Percentiles rank a stretch among this genome's conserved stretches.
phyloP scores from a whole-genome alignment of 1,140 invertebrate species.

The Euwallacea similis region DNA sequence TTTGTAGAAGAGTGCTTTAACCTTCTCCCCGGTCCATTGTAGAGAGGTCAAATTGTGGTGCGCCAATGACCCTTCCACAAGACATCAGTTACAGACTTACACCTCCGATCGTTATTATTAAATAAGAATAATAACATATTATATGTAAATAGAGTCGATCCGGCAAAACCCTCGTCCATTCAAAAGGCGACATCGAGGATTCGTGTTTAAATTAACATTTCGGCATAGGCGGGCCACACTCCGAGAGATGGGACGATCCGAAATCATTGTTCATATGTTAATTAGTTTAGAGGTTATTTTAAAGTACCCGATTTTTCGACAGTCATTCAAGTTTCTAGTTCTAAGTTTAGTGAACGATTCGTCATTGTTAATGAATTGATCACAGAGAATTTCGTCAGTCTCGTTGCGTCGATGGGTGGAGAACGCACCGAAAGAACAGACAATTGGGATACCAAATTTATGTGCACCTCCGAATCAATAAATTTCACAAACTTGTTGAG shows the following conservation, averaged over 20 bases:
- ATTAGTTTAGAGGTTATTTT: conserved; percentile 40
- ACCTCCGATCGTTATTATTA: conserved; percentile 53
- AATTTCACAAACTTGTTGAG: conserved; percentile 1
- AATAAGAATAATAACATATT: conserved; percentile 55
- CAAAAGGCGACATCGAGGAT: conserved; percentile 49
- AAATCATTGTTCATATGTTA: conserved; percentile 53
- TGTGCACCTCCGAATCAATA: background rate
- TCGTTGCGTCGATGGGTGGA: too few relatives aligned
- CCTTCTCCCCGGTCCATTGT: too few relatives aligned
- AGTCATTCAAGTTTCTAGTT: conserved; percentile 28
- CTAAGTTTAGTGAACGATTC: conserved; percentile 13
- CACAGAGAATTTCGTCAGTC: background rate
- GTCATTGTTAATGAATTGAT: conserved; percentile 15
- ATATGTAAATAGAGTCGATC: conserved; percentile 53
- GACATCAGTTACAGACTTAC: conserved; percentile 42
- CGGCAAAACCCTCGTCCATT: conserved; percentile 42
- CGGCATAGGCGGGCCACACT: conserved; percentile 47
- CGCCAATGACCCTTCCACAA: conserved; percentile 23
- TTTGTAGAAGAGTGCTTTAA: too few relatives aligned
- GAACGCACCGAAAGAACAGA: too few relatives aligned
- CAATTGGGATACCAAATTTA: too few relatives aligned
- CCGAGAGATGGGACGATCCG: conserved; percentile 47
- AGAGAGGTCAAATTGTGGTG: background rate
- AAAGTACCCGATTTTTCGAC: conserved; percentile 18
- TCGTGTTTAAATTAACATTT: conserved; percentile 52